These are phyloP conservation scores for Otolemur garnettii DNA, from an alignment of 2,113 vertebrate genomes.

Conservation along the genomic window DNA sequence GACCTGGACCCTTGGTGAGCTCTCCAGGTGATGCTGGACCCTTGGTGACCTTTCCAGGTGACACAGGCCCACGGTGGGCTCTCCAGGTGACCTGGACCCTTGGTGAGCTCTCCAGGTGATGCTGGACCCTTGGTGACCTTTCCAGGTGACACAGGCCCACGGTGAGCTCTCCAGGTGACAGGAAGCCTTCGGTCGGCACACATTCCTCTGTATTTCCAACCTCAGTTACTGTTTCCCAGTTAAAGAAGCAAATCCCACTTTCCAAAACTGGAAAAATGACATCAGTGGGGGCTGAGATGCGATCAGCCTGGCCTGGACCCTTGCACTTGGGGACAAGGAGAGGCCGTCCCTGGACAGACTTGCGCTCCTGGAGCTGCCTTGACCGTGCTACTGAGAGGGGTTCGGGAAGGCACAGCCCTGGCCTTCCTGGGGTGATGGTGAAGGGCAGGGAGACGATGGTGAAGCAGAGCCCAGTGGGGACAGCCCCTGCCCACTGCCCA, in stretches of 20 bases:
- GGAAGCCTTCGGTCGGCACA: too few relatives aligned
- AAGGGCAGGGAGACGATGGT: neutral
- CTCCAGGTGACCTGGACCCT: neutral
- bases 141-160: neutral
- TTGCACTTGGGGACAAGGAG: neutral
- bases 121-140: neutral
- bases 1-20: neutral
- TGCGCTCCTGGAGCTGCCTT: too few relatives aligned
- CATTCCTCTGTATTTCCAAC: neutral
- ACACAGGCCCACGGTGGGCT: neutral
- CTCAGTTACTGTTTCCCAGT: neutral
- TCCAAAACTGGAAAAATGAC: neutral
- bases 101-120: too few relatives aligned
- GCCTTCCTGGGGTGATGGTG: neutral
- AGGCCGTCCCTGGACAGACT: constrained; percentile 1
- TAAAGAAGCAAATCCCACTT: neutral
- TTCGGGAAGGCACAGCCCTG: neutral
- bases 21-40: neutral
- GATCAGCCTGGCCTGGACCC: neutral
- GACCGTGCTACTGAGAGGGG: neutral
- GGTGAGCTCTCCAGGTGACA: neutral
- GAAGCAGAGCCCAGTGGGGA: rapidly evolving
- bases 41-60: neutral
- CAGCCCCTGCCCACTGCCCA: neutral
- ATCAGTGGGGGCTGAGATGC: neutral